Evolutionary conservation across 2,888 invertebrate genomes (phyloP).

Genomic region (Smittia aterrima): DNA sequence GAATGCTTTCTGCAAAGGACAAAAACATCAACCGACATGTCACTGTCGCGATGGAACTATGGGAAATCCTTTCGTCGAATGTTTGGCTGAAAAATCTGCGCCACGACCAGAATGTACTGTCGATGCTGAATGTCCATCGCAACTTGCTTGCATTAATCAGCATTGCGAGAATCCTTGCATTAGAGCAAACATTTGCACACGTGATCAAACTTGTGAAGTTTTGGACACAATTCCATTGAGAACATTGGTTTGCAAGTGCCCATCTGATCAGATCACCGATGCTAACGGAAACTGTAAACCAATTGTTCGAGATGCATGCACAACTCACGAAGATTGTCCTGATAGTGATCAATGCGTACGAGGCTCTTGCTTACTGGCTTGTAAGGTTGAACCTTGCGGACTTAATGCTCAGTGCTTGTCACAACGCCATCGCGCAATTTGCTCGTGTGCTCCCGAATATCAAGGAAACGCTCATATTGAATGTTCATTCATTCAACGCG

Average conservation of each 20-base stretch:
- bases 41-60: slow-evolving; percentile 69
- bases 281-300: slow-evolving; percentile 69
- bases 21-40: slow-evolving; percentile 75
- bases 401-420: slow-evolving; percentile 79
- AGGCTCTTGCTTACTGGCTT: slow-evolving; percentile 76
- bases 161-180: slow-evolving; percentile 77
- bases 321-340: slow-evolving; percentile 71
- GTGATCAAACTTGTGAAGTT: slow-evolving; percentile 76
- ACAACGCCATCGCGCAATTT: slow-evolving; percentile 70
- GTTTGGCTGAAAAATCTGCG: slow-evolving; percentile 55
- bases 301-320: slow-evolving; percentile 64
- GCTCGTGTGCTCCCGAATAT: slow-evolving; percentile 75
- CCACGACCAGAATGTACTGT: slow-evolving; percentile 63
- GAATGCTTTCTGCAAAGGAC: slow-evolving; percentile 72
- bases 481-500: slow-evolving; percentile 55
- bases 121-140: slow-evolving; percentile 74
- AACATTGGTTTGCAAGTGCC: slow-evolving; percentile 84
- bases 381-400: slow-evolving; percentile 74
- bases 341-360: slow-evolving; percentile 72
- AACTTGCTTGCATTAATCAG: slow-evolving; percentile 73
- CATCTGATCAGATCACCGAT: slow-evolving; percentile 74
- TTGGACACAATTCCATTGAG: slow-evolving; percentile 75
- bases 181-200: slow-evolving; percentile 68
- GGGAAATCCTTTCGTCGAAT: slow-evolving; percentile 77
- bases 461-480: slow-evolving; percentile 76